Base-by-base conservation (phyloP, 2,797 vertebrate genomes). In the Alca torda region DNA sequence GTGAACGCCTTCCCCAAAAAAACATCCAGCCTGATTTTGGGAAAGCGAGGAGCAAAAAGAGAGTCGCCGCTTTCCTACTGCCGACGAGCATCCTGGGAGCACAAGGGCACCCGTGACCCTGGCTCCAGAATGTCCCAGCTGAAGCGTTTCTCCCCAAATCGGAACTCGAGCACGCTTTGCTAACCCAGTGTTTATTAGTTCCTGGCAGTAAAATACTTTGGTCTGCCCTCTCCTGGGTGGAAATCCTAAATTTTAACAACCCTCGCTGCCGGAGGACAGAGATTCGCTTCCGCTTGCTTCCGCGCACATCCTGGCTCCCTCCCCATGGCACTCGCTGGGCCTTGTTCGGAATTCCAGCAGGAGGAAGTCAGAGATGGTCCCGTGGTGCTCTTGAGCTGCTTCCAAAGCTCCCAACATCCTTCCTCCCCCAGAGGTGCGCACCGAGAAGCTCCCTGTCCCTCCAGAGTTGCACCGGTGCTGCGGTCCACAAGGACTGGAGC, bases 351-450 rank as follows among this genome's bases (percentile, higher is more conserved):
- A 56, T 6, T 3, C 20, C 20, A 4, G 53, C 1, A 4, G 72
- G 51, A 59, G 59, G 37, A 25, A 59, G 16, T 5, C 8, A 4
- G 6, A 8, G 16, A 23, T 13, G 46, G 16, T 25, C 20, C 33
- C 1, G 2, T 1, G 20, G 9, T 35, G 30, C 10, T 35, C 31
- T 24, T 2, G 3, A 31, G 45, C 37, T 5, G 13, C 45, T 43
- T 31, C 78, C 56, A 6, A 57, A 54, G 31, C 48, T 41, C 25
- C 17, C 23, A 11, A 48, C 7, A 3, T 13, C 64, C 17, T 30
- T 9, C 30, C 18, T 30, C 14, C 0, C 15, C 1, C 1, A 3
- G n/a, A 26, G 13, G 13, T 2, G 10, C 1, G 4, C 9, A 1
- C 26, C 13, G 2, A 31, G 43, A 5, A 21, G 53, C 53, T 48